Base-by-base conservation (phyloP, 2,113 vertebrate species). In the Bambusicola thoracicus region DNA sequence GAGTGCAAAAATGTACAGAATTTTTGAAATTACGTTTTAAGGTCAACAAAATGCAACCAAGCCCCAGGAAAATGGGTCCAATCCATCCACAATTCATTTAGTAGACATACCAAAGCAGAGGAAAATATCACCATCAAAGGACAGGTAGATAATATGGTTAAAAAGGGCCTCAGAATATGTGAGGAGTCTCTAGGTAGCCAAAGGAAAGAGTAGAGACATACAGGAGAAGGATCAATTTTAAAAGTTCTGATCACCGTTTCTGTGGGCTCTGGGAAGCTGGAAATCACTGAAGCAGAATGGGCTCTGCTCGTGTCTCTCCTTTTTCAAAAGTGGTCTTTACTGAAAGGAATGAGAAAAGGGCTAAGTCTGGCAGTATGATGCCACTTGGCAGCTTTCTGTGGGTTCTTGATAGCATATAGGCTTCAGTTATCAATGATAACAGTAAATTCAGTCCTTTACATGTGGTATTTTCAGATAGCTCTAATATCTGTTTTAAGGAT, bases 331-430 rank as follows among this genome's bases (percentile, higher is more conserved):
- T 2, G 83, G 56, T 4, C 11, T 75, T 34, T 25, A 20, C 38
- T 46, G 7, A 69, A 59, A 49, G 29, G 41, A 51, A 46, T 4
- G 25, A 74, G 55, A 70, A 49, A 11, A 49, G 5, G 27, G 32
- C 0, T 11, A 41, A 46, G 6, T 41, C 10, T 66, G 55, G 63
- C 55, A 88, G 63, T 0, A 3, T 0, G 2, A 36, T 43, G 55
- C 53, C 20, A 44, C 48, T 40, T 44, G n/a, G 24, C n/a, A 58
- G 14, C 62, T 44, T 69, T 55, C 56, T 67, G 27, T 41, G 46
- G 61, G 32, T 8, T 89, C 56, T 25, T 48, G 44, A 77, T 13
- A 40, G 53, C 30, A 55, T 61, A 14, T 32, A 63, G 73, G 41
- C 18, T 73, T 81, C n/a, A 70, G 69, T 8, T 48, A 62, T 25